Evolutionary conservation across 1,140 invertebrate species (phyloP), one percentile per base, ranked within the genome.

Genomic region (Zaprionus taronus): DNA sequence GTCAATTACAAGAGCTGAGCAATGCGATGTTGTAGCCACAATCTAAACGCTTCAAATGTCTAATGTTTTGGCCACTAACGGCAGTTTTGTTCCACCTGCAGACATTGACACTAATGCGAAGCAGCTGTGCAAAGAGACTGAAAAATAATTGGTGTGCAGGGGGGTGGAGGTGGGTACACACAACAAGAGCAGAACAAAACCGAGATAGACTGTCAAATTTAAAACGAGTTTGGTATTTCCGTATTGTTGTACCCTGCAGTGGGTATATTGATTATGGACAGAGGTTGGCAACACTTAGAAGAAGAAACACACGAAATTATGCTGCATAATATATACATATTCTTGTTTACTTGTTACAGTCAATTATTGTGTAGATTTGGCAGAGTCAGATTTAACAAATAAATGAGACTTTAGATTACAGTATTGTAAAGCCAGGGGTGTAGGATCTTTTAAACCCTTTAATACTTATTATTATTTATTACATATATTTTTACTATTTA

Each of bases 71-170:
- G 34, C 51, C 44, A 49, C 55, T 70, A 67, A 71, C 20, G 64
- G 49, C 41, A 56, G 62, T 87, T 89, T 89, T 83, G 73, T 77
- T 49, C n/a, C 3, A 61, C 41, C 51, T 17, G 58, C 28, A 38
- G 53, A 26, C 62, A 71, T 22, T 83, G 75, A 69, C 81, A 82
- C 56, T 63, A 83, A 86, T 67, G 75, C 36, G 36, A 47, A 71
- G 64, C 81, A 72, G 74, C 81, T 87, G 84, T 79, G 60, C 56
- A 89, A 81, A 44, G 14, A 20, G 20, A 17, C 56, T 47, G 41
- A 12, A 24, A 17, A 44, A 26, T 55, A 64, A 57, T 63, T 44
- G 57, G 38, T 7, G 2, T 22, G 20, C n/a, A n/a, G 47, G 20
- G 3, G 9, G 41, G 41, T 1, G n/a, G n/a, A 9, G 41, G n/a